A percentile compares a stretch with the other conserved stretches of the same genome.
Evolutionary conservation across 2,888 invertebrate species (phyloP).

Genomic region (Thymelicus lineola): DNA sequence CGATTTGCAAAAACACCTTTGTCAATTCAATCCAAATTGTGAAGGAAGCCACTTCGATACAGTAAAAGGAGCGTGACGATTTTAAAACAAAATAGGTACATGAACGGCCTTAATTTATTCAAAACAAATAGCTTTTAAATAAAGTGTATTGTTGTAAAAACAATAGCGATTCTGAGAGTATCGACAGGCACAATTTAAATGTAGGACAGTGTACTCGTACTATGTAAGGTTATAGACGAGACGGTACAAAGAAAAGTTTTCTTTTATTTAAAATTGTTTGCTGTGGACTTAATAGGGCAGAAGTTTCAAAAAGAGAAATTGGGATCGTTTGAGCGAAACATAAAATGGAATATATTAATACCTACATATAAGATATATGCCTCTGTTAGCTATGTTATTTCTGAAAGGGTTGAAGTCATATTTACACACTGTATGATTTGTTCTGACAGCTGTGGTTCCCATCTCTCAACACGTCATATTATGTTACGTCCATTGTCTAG

Average conservation of each 20-base stretch:
- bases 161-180: conserved; percentile 10
- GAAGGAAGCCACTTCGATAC: conserved; percentile 22
- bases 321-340: conserved; percentile 13
- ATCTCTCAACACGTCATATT: too few relatives aligned
- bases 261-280: conserved; percentile 13
- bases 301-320: conserved; percentile 14
- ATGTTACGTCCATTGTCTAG: too few relatives aligned
- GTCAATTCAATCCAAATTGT: conserved; percentile 17
- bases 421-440: too few relatives aligned
- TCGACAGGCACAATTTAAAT: conserved; percentile 20
- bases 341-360: conserved; percentile 5
- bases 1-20: conserved; percentile 14
- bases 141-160: conserved; percentile 24
- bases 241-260: conserved; percentile 2
- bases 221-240: background rate
- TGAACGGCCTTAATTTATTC: conserved; percentile 9
- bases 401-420: too few relatives aligned
- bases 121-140: conserved; percentile 3
- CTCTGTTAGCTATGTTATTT: too few relatives aligned
- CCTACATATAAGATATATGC: background rate
- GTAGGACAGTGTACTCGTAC: conserved; percentile 6
- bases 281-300: background rate
- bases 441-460: too few relatives aligned
- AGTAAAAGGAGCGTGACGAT: conserved; percentile 10
- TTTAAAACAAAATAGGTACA: conserved; percentile 19